Conservation (phyloP, 2,113 vertebrate genomes). For the Dromiciops gliroides region DNA sequence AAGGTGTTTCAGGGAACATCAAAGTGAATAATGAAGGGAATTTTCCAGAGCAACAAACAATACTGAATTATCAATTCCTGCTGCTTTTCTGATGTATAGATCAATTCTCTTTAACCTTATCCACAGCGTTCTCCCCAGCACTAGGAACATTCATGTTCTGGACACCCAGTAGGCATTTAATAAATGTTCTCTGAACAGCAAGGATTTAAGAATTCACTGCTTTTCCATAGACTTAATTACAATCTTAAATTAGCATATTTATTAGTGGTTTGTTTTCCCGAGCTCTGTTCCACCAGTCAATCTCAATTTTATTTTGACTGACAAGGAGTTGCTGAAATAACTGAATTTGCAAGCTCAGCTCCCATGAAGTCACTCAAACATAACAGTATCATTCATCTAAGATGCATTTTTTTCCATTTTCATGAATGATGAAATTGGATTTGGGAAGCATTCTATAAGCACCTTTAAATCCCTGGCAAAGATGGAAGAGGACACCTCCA, state of each 20-base stretch:
- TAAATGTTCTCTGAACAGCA: not conserved
- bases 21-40: not conserved
- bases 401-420: not conserved
- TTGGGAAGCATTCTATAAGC: not conserved
- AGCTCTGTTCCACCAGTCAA: not conserved
- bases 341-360: not conserved
- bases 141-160: not conserved
- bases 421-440: not conserved
- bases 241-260: not conserved
- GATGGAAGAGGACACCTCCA: not conserved
- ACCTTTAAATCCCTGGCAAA: not conserved
- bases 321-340: not conserved
- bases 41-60: not conserved
- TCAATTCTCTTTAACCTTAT: not conserved
- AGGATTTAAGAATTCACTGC: not conserved
- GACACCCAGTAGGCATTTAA: not conserved
- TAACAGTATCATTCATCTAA: not conserved
- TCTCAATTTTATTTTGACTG: not conserved
- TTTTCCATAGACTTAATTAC: not conserved
- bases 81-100: not conserved
- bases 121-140: not conserved
- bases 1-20: not conserved
- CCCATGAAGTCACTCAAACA: not conserved
- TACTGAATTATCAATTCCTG: not conserved
- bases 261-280: not conserved